Evolutionary conservation across 2,888 invertebrate species (phyloP), one percentile per base, ranked within the genome.

Genomic region (Drosophila pseudotalamancana): DNA sequence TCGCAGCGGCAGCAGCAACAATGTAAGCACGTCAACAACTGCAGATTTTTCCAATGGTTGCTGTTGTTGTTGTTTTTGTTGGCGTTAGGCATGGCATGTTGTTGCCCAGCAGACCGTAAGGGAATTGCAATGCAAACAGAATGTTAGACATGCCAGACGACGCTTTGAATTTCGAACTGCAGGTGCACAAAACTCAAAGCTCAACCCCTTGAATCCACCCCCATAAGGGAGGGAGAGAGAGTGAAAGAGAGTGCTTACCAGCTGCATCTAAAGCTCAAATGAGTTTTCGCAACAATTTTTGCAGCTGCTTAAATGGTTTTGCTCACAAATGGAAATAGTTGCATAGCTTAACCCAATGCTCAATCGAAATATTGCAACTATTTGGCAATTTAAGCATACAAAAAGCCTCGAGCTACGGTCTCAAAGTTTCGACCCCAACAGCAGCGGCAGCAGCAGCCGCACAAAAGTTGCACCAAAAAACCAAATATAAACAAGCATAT

Each of bases 51-150:
- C 61, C 50, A 59, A 46, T 37, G 57, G 40, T 12, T 43, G 16
- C 16, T 35, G 32, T 16, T 37, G 40, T 6, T 32, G 31, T 21
- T 6, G 23, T 25, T 40, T 49, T 54, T 69, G 51, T 25, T 56
- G 55, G 21, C 48, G 35, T n/a, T 29, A 43, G 54, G 46, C 67
- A 54, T 51, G 45, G 56, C 67, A 72, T 68, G 72, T 54, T 72
- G 72, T 54, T 72, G 53, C 55, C 53, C 65, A 77, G 62, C 67
- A 85, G 82, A 85, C 82, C 76, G 75, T 73, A 70, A 80, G 70
- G 80, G 60, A 71, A 75, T 82, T 66, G 82, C 67, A 84, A 62
- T 71, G 76, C 73, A 81, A 81, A 81, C 77, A 77, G 79, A 65
- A 81, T 78, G 54, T 70, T 75, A 72, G 77, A 75, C 72, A 80